Evolutionary conservation across 2,113 vertebrate species (phyloP).

Genomic region (Microtus richardsoni): DNA sequence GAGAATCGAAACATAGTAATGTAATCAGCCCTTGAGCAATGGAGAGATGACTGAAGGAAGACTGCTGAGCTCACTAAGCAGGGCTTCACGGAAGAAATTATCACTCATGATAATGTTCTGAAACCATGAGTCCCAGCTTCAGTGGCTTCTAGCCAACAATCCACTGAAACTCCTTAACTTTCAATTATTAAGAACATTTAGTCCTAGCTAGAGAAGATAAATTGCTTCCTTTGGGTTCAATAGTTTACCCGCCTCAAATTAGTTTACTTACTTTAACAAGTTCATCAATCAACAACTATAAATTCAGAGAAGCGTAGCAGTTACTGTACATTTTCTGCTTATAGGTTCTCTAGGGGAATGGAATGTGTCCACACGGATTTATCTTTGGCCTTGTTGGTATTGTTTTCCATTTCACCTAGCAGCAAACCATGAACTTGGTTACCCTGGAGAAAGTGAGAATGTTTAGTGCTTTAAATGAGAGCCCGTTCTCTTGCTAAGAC

Average conservation of each 20-base stretch:
- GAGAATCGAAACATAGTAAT: constrained; percentile 29
- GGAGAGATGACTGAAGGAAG: background rate
- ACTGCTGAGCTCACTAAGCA: constrained; percentile 27
- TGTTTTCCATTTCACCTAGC: background rate
- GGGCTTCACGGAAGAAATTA: constrained; percentile 34
- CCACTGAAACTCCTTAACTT: constrained; percentile 31
- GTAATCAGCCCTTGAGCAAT: background rate
- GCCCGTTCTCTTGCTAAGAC: background rate
- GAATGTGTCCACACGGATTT: background rate
- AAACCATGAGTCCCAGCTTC: constrained; percentile 15
- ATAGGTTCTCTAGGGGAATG: background rate
- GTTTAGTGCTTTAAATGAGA: background rate
- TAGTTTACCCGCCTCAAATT: constrained; percentile 55
- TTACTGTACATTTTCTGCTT: constrained; percentile 7
- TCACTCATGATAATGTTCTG: constrained; percentile 36
- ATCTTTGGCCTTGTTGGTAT: background rate
- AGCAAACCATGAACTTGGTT: constrained; percentile 20
- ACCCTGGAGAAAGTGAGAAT: background rate
- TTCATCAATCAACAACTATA: constrained; percentile 50
- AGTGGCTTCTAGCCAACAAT: constrained; percentile 6
- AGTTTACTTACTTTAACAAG: constrained; percentile 42
- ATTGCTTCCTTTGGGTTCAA: constrained; percentile 58
- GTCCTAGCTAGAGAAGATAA: constrained; percentile 53
- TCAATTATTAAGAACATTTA: constrained; percentile 41
- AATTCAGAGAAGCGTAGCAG: constrained; percentile 8